Evolutionary conservation across 2,888 invertebrate species (phyloP), one percentile per base, ranked within the genome.

Genomic region (Pachycephus smyrnensis): DNA sequence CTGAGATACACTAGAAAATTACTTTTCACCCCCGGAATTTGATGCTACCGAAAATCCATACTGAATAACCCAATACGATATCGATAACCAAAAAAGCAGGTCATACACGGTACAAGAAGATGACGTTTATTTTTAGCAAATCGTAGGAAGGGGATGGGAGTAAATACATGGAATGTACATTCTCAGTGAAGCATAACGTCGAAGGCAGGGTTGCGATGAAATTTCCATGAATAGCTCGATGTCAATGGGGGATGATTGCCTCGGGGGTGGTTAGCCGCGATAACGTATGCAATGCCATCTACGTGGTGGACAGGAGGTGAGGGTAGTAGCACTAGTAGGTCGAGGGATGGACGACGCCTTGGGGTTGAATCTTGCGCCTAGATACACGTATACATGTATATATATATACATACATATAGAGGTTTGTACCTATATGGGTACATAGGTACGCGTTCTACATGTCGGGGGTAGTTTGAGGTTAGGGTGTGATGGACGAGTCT

Each of bases 401-500:
- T 4, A 9, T 23, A 23, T 55, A 55, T 6, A 55, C 2, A 55
- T 15, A 40, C 15, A 15, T 15, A 40, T 40, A 40, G 1, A 33
- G 3, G 35, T 9, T 23, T 55, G 9, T 23, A 55, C 9, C 23
- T 55, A 55, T 9, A 23, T 55, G 2, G 23, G 9, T 23, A 55
- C 9, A 55, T 55, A 55, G 55, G 23, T 55, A 55, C 23, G 55
- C 55, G 55, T 55, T 55, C 55, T 55, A 55, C 55, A 55, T 33
- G 31, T 31, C 71, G 82, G 81, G 77, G 80, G 84, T 79, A 79
- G 80, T 77, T 75, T 78, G 82, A 75, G 77, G 86, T 86, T 84
- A 83, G 81, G 79, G 81, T 84, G 87, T 87, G 86, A 86, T 85
- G 85, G 85, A 87, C 86, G 85, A 82, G 84, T 85, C 82, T 87